phyloP scores from a whole-genome alignment of 1,140 invertebrate species.

The Lutraria rhynchaena region DNA sequence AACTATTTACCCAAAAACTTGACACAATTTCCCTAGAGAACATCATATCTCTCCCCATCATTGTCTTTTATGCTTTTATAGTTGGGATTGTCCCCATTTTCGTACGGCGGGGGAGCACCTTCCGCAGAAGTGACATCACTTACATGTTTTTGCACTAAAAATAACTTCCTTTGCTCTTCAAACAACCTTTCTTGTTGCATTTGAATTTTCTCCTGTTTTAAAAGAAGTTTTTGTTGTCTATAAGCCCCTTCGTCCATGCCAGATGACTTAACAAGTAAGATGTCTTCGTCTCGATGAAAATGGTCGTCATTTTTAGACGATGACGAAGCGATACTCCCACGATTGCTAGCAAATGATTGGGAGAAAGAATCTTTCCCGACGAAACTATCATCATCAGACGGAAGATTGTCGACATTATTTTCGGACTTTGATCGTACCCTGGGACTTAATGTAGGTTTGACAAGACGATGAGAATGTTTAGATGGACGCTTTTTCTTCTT shows the following conservation, averaged over 20 bases:
- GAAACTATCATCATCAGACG: conserved; percentile 25
- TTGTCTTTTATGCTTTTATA: background rate
- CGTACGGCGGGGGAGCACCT: background rate
- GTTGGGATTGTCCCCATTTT: background rate
- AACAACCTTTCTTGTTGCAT: conserved; percentile 25
- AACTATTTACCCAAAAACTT: too few species aligned
- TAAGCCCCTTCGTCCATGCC: background rate
- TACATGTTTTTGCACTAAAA: conserved; percentile 4
- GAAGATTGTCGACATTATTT: background rate
- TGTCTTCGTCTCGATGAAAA: background rate
- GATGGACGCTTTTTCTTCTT: conserved; percentile 25
- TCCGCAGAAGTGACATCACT: background rate
- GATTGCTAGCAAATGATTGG: too few species aligned
- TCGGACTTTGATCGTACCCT: background rate
- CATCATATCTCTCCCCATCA: too few species aligned
- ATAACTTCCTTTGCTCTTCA: conserved; percentile 22
- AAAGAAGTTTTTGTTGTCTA: conserved; percentile 5
- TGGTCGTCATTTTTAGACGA: too few species aligned
- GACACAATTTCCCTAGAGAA: too few species aligned
- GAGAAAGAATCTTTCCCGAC: background rate
- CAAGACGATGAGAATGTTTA: background rate
- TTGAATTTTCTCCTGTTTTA: conserved; percentile 33
- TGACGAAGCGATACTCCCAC: too few species aligned
- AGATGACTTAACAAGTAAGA: background rate
- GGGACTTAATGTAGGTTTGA: background rate